phyloP scores from a whole-genome alignment of 2,797 vertebrate species.

The Chromobotia macracanthus region DNA sequence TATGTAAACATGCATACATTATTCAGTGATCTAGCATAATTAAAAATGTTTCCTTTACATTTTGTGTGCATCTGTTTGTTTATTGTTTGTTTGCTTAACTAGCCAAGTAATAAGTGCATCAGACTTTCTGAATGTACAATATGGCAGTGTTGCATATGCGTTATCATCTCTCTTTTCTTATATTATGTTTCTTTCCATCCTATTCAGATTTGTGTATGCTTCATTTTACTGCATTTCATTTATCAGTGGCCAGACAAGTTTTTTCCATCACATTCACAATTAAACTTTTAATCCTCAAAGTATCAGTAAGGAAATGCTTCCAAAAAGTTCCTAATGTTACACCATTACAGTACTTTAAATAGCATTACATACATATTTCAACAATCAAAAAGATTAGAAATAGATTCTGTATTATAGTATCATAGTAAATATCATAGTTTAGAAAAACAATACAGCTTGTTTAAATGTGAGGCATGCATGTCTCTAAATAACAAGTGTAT shows the following conservation, averaged over 20 bases:
- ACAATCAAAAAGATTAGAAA: conserved; percentile 2
- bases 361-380: too few species aligned
- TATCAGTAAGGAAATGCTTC: background rate
- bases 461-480: background rate
- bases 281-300: background rate
- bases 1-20: background rate
- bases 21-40: too few species aligned
- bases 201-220: background rate
- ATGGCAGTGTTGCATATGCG: background rate
- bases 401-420: too few species aligned
- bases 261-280: background rate
- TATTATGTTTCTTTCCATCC: background rate
- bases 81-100: too few species aligned
- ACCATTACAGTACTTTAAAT: too few species aligned
- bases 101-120: too few species aligned
- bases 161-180: background rate
- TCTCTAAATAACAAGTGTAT: background rate
- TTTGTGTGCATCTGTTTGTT: too few species aligned
- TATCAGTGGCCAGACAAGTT: background rate
- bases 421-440: too few species aligned
- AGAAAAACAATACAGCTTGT: too few species aligned
- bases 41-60: too few species aligned
- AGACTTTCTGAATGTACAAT: background rate
- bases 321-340: background rate
- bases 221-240: conserved; percentile 1